These are phyloP conservation scores for Poliocrania exsul DNA, from an alignment of 2,797 vertebrate genomes.

Conservation along the genomic window DNA sequence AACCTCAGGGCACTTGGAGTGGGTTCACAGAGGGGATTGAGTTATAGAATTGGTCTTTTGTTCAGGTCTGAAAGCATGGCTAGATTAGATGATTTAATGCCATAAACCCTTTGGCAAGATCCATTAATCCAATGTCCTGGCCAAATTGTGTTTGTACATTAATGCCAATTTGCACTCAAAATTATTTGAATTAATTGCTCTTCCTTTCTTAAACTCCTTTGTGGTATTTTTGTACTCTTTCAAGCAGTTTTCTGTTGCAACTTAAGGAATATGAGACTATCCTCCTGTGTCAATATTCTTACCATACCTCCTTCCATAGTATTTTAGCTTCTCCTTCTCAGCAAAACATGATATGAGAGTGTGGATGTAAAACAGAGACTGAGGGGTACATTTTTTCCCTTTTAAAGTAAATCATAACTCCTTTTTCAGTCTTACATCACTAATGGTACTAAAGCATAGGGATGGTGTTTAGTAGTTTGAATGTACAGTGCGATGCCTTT, in stretches of 20 bases:
- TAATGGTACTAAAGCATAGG: background rate
- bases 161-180: constrained; percentile 36
- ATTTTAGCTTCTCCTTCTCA: background rate
- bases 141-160: constrained; percentile 7
- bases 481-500: background rate
- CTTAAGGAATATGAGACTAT: background rate
- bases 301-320: background rate
- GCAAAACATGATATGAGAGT: background rate
- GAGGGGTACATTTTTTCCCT: background rate
- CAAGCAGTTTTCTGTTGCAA: background rate
- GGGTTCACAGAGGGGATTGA: background rate
- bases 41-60: background rate
- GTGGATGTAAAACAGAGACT: background rate
- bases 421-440: background rate
- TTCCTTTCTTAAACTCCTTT: background rate
- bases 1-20: background rate
- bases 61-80: constrained; percentile 2
- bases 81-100: constrained; percentile 40
- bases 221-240: background rate
- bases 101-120: constrained; percentile 45
- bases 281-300: background rate
- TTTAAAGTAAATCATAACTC: background rate
- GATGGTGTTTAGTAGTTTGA: background rate
- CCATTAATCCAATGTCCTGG: background rate
- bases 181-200: constrained; percentile 44